Conservation (phyloP, 2,113 vertebrate genomes). For the Caranx ignobilis region DNA sequence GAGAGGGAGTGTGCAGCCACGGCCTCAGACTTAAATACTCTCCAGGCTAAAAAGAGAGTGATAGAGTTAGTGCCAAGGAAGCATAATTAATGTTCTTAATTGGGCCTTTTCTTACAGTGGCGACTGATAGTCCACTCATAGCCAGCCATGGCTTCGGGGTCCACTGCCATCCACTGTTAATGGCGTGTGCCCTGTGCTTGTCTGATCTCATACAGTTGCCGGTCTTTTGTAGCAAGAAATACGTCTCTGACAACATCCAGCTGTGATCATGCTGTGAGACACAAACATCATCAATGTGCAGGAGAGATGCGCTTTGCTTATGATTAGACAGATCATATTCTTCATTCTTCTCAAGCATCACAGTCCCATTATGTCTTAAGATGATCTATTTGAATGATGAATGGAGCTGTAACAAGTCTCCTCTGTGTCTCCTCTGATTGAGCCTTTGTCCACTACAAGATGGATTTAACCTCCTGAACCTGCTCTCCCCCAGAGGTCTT, state of each 20-base stretch:
- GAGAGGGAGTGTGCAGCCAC: slow-evolving; percentile 55
- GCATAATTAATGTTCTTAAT: slow-evolving; percentile 83
- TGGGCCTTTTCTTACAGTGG: slow-evolving; percentile 72
- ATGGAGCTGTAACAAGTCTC: slow-evolving; percentile 21
- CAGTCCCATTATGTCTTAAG: neutral
- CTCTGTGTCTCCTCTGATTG: slow-evolving; percentile 46
- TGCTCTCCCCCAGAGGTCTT: slow-evolving; percentile 52
- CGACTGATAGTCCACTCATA: slow-evolving; percentile 76
- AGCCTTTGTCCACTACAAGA: slow-evolving; percentile 55
- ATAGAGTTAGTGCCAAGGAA: slow-evolving; percentile 79
- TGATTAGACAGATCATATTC: neutral
- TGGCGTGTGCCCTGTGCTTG: slow-evolving; percentile 67
- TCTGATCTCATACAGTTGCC: slow-evolving; percentile 69
- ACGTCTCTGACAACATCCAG: slow-evolving; percentile 20
- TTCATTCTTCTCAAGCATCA: slow-evolving; percentile 11
- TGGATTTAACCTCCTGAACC: slow-evolving; percentile 69
- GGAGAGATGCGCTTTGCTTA: neutral
- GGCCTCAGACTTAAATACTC: slow-evolving; percentile 62
- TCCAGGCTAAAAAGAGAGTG: slow-evolving; percentile 75
- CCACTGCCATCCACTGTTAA: slow-evolving; percentile 62
- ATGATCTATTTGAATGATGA: slow-evolving; percentile 38
- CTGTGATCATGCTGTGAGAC: slow-evolving; percentile 16
- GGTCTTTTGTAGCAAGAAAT: slow-evolving; percentile 45
- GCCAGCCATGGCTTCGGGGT: slow-evolving; percentile 66
- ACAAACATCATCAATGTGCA: neutral